Conservation (phyloP, 2,888 invertebrate species). For the Pristionchus arcanus region DNA sequence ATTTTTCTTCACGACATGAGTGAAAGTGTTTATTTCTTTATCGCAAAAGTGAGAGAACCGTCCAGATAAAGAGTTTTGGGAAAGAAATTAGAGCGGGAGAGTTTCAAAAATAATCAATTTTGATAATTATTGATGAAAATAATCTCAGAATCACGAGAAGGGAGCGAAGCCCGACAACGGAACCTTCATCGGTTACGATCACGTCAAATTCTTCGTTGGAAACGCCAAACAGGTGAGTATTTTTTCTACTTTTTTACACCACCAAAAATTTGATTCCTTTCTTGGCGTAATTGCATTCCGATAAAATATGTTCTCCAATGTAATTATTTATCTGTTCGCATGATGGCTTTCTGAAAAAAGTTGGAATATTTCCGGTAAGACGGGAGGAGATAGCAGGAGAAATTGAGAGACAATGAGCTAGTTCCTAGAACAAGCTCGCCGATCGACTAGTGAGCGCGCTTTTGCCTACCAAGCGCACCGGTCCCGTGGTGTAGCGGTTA, state of each 20-base stretch:
- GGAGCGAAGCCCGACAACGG: constrained; percentile 85
- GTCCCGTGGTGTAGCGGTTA: constrained; percentile 65
- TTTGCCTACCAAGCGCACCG: not conserved
- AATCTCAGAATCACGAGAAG: constrained; percentile 68
- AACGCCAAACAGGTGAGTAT: constrained; percentile 93
- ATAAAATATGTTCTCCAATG: too few relatives aligned
- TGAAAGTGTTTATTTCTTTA: not conserved
- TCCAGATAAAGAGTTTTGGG: not conserved
- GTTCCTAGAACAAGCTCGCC: not conserved
- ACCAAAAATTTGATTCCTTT: too few relatives aligned
- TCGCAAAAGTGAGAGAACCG: not conserved
- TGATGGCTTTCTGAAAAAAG: too few relatives aligned
- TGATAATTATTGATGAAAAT: not conserved
- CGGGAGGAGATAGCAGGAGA: not conserved
- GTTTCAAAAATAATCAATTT: not conserved
- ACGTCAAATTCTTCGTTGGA: constrained; percentile 95
- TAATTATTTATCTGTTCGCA: too few relatives aligned
- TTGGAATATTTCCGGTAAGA: too few relatives aligned
- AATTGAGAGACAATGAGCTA: not conserved
- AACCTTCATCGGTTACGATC: constrained; percentile 92
- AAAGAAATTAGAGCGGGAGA: not conserved
- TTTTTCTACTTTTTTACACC: not conserved
- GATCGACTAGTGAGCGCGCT: not conserved
- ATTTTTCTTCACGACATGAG: not conserved
- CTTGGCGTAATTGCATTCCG: too few relatives aligned